A percentile compares a stretch with the other conserved stretches of the same genome.
Evolutionary conservation across 2,888 invertebrate species (phyloP).

Genomic region (Uloborus plumipes): DNA sequence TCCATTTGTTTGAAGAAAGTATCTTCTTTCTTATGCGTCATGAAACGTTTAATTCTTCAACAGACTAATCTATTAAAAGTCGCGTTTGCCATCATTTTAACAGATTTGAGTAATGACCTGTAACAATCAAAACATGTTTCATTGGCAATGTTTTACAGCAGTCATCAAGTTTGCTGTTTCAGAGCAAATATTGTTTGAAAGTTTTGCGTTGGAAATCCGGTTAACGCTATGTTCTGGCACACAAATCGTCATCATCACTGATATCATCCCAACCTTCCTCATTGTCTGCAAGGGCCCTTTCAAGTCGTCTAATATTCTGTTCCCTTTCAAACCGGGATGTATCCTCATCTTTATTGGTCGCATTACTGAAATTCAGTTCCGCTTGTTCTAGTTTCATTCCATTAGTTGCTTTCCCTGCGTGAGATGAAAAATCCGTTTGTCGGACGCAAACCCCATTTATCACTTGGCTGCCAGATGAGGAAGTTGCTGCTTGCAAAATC

Average conservation of each 20-base stretch:
- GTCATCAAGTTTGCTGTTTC: no score
- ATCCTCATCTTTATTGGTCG: conserved; percentile 70
- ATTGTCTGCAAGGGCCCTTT: conserved; percentile 61
- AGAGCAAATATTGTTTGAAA: no score
- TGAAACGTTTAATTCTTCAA: no score
- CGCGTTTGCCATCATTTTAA: no score
- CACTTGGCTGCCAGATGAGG: conserved; percentile 28
- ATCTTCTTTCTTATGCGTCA: no score
- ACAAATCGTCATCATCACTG: conserved; percentile 48
- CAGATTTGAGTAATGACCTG: no score
- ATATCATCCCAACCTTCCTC: conserved; percentile 67
- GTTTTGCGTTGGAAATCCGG: no score
- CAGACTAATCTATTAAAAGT: no score
- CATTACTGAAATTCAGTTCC: conserved; percentile 20
- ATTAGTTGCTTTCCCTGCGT: conserved; percentile 77
- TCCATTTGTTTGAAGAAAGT: no score
- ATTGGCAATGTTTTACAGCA: no score
- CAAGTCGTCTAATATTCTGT: conserved; percentile 64
- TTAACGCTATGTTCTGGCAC: conserved; percentile 19
- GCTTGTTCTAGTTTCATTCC: conserved; percentile 76
- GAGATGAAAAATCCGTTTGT: conserved; percentile 76
- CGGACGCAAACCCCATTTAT: conserved; percentile 62
- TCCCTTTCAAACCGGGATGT: conserved; percentile 53
- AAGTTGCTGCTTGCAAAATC: conserved; percentile 75
- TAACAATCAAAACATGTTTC: no score